A percentile compares a stretch with the other conserved stretches of the same genome.
Evolutionary conservation across 2,797 vertebrate species (phyloP).

Genomic region (Phataginus tetradactyla): DNA sequence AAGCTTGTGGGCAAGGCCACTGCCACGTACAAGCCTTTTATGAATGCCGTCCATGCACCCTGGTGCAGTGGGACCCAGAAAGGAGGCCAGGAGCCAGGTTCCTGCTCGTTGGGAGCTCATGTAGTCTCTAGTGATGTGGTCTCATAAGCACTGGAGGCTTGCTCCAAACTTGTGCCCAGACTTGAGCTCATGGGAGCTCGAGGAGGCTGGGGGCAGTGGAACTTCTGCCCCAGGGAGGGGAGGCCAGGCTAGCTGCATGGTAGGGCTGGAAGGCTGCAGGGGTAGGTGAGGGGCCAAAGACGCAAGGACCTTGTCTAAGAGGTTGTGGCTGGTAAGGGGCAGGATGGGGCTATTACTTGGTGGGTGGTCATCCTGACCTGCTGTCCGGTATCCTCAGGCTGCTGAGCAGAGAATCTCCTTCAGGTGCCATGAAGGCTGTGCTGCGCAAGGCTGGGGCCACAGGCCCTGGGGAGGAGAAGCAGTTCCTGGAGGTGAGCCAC

Average conservation of each 20-base stretch:
- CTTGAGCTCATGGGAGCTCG: neutral
- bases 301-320: neutral
- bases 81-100: neutral
- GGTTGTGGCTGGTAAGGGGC: neutral
- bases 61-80: neutral
- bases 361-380: neutral
- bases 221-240: neutral
- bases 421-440: conserved; percentile 95
- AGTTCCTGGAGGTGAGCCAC: conserved; percentile 94
- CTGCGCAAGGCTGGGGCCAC: conserved; percentile 89
- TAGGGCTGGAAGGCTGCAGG: neutral
- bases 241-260: neutral
- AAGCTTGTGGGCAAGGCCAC: neutral
- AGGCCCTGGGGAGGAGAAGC: conserved; percentile 93
- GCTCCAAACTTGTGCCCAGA: neutral
- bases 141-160: neutral
- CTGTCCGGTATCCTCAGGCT: conserved; percentile 84
- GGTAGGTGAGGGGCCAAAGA: neutral
- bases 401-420: conserved; percentile 94
- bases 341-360: neutral
- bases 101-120: neutral
- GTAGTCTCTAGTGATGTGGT: neutral
- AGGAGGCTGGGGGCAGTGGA: neutral
- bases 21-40: neutral
- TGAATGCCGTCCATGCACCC: neutral